Evolutionary conservation across 2,888 invertebrate genomes (phyloP), one percentile per base, ranked within the genome.

Genomic region (Andrena marginata): DNA sequence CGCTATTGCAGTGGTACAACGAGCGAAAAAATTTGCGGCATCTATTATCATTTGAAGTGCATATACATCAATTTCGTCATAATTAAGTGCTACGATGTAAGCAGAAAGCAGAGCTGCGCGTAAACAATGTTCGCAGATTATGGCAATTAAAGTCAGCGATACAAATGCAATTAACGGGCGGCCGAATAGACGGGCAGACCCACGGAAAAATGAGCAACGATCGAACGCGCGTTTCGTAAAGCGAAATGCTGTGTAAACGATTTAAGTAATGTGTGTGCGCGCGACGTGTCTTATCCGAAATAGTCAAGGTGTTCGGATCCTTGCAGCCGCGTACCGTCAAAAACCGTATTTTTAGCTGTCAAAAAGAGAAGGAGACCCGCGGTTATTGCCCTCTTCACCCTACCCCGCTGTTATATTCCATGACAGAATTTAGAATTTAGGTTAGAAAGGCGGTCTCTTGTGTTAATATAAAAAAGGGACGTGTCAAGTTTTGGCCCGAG

Each of bases 341-440:
- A 87, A 87, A 85, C 62, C 51, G 82, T 87, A 87, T 87, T 87
- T 87, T 87, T 87, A 87, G 87, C 87, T 87, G 78, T 85, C 79
- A 84, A 84, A 87, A 85, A 81, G 77, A 70, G 56, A 29, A 69
- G 62, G 72, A 78, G 79, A 81, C 35, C 54, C 33, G 56, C 42
- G 60, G 62, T 64, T 65, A 59, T 63, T 69, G 23, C 62, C 60
- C 63, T 74, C 76, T 13, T 65, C 51, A 49, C 77, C 63, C 67
- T 68, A 20, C 62, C 62, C 59, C 51, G 35, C 70, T 20, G 59
- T 60, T 33, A 26, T 29, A 70, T 64, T 67, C 78, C 82, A 35
- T 74, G 76, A 84, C 79, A 77, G 77, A 77, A 75, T 77, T 83
- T 78, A 77, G 82, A 84, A 87, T 84, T 77, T 82, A 87, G 87